phyloP scores from a whole-genome alignment of 2,888 invertebrate species.

The Drosophila algonquin region DNA sequence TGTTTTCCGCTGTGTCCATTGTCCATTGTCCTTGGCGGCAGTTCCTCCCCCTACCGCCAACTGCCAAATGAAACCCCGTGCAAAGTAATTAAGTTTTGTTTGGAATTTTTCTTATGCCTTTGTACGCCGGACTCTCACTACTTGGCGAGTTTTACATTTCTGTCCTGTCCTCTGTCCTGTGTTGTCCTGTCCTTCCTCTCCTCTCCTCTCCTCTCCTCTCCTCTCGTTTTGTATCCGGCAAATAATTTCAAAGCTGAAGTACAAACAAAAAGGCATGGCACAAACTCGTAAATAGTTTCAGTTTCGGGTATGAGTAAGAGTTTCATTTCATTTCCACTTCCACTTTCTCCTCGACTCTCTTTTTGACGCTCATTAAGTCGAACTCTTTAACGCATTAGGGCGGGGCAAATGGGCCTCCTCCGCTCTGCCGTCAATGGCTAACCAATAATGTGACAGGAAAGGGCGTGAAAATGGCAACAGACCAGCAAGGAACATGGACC shows the following conservation, averaged over 20 bases:
- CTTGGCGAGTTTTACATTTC: constrained; percentile 62
- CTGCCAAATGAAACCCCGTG: constrained; percentile 2
- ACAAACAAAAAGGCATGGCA: constrained; percentile 54
- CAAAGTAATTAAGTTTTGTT: constrained; percentile 76
- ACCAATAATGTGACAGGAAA: constrained; percentile 54
- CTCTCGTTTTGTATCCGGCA: constrained; percentile 43
- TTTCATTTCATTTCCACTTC: background rate
- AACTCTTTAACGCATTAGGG: constrained; percentile 76
- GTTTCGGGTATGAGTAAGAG: constrained; percentile 22
- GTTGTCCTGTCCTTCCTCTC: constrained; percentile 43
- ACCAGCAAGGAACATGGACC: background rate
- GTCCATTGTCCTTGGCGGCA: background rate
- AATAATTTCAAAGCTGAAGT: constrained; percentile 63
- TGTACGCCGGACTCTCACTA: constrained; percentile 66
- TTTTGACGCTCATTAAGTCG: constrained; percentile 60
- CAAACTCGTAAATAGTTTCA: constrained; percentile 59
- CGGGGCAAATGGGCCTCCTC: constrained; percentile 49
- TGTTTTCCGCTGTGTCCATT: constrained; percentile 14
- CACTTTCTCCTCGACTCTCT: background rate
- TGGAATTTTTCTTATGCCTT: constrained; percentile 73
- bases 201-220: constrained; percentile 43
- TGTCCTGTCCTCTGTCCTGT: constrained; percentile 26
- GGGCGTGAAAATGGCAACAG: constrained; percentile 45
- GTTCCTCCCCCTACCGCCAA: background rate
- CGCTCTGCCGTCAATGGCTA: constrained; percentile 45